phyloP scores from a whole-genome alignment of 2,797 vertebrate species.

The Knipowitschia caucasica region DNA sequence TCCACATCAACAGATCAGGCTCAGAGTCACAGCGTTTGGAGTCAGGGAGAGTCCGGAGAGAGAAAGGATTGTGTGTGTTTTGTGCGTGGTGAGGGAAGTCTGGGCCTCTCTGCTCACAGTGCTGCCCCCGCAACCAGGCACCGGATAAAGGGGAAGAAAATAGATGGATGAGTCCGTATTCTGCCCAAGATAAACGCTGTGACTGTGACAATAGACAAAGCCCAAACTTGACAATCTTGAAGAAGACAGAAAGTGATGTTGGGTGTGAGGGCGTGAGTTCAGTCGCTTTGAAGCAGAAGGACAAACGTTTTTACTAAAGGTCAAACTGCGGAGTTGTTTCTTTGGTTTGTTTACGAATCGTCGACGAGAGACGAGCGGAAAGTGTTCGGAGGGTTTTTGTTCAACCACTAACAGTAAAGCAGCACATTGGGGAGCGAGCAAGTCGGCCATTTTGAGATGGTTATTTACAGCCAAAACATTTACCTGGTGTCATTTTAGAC shows the following conservation, averaged over 20 bases:
- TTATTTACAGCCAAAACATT: slow-evolving; percentile 15
- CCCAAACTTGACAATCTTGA: slow-evolving; percentile 54
- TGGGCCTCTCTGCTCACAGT: too few relatives aligned
- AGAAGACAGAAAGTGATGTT: slow-evolving; percentile 43
- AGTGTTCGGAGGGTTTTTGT: slow-evolving; percentile 54
- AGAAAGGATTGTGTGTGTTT: too few relatives aligned
- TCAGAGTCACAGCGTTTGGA: too few relatives aligned
- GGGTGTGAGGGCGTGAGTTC: slow-evolving; percentile 33
- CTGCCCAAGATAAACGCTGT: too few relatives aligned
- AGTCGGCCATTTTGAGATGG: slow-evolving; percentile 16
- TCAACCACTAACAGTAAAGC: slow-evolving; percentile 14
- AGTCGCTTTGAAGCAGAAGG: slow-evolving; percentile 37
- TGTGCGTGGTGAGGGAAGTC: too few relatives aligned
- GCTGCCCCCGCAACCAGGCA: too few relatives aligned
- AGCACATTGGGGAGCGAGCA: slow-evolving; percentile 33
- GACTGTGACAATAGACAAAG: too few relatives aligned
- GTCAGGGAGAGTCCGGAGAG: too few relatives aligned
- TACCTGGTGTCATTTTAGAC: too few relatives aligned
- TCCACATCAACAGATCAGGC: slow-evolving; percentile 64
- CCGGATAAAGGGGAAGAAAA: too few relatives aligned
- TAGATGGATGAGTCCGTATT: too few relatives aligned
- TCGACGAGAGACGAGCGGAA: slow-evolving; percentile 54
- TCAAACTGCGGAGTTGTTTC: slow-evolving; percentile 57
- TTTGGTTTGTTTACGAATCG: slow-evolving; percentile 52
- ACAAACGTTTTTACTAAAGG: slow-evolving; percentile 26